phyloP scores from a whole-genome alignment of 2,113 vertebrate genomes.

The Vidua chalybeata region DNA sequence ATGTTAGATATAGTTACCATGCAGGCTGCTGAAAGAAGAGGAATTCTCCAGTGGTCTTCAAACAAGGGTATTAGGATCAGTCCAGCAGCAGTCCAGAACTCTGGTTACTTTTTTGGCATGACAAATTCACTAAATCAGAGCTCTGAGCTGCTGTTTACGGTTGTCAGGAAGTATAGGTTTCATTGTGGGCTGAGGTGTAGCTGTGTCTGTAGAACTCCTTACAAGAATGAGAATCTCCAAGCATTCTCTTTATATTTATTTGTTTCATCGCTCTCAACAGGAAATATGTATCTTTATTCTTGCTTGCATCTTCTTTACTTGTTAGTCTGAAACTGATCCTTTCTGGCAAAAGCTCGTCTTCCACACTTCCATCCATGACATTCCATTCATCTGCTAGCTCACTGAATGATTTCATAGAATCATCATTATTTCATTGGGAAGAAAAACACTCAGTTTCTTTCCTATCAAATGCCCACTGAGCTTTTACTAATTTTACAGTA shows the following conservation, averaged over 20 bases:
- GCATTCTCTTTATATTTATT: not conserved
- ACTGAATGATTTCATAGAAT: not conserved
- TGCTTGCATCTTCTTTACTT: not conserved
- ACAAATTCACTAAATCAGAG: not conserved
- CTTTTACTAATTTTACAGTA: not conserved
- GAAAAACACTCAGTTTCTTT: not conserved
- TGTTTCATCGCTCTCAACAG: not conserved
- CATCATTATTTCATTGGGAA: not conserved
- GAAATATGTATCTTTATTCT: not conserved
- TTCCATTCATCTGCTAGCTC: not conserved
- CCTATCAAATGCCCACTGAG: not conserved
- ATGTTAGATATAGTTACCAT: not conserved
- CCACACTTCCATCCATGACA: not conserved
- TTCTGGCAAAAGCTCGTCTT: not conserved
- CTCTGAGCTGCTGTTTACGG: not conserved
- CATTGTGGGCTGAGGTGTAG: not conserved
- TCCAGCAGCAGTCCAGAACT: not conserved
- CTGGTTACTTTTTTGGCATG: not conserved
- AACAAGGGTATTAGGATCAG: not conserved
- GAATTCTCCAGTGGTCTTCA: not conserved
- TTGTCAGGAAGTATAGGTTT: not conserved
- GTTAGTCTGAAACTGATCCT: conserved; percentile 6
- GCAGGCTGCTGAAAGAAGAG: not conserved
- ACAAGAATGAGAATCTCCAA: not conserved
- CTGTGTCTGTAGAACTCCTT: not conserved